A percentile compares a stretch with the other conserved stretches of the same genome.
Evolutionary conservation across 2,888 invertebrate genomes (phyloP).

Genomic region (Morinoia aosen): DNA sequence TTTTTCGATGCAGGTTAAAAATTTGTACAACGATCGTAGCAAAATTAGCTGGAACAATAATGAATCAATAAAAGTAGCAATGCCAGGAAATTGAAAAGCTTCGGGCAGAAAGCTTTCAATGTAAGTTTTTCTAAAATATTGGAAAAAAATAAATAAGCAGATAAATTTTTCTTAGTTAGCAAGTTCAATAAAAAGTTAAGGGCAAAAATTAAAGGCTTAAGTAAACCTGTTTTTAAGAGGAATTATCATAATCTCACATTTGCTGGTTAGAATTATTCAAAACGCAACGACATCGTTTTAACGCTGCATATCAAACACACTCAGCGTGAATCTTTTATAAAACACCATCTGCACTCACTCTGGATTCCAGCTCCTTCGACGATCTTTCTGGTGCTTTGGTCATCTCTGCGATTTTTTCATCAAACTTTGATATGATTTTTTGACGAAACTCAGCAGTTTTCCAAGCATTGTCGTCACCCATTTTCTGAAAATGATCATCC

Average conservation of each 20-base stretch:
- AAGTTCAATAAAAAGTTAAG: no score
- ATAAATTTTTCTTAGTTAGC: no score
- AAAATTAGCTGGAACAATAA: background rate
- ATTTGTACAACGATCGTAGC: background rate
- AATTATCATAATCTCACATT: background rate
- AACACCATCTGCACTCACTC: background rate
- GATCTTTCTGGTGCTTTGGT: conserved; percentile 40
- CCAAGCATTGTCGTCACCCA: conserved; percentile 34
- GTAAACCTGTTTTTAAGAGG: background rate
- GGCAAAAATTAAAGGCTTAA: background rate
- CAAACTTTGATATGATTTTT: conserved; percentile 24
- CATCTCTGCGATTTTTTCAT: conserved; percentile 27
- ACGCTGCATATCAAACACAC: background rate
- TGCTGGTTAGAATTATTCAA: background rate
- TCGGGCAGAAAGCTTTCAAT: background rate
- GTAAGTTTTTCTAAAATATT: background rate
- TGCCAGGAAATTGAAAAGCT: background rate
- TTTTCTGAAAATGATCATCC: background rate
- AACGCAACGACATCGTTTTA: background rate
- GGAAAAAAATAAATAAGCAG: no score
- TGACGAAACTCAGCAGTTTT: conserved; percentile 23
- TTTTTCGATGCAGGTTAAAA: no score
- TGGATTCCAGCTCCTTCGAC: conserved; percentile 6
- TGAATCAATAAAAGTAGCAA: background rate
- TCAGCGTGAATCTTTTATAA: background rate